Conservation (phyloP, 2,797 vertebrate species). For the Enteromius unitaeniatus region DNA sequence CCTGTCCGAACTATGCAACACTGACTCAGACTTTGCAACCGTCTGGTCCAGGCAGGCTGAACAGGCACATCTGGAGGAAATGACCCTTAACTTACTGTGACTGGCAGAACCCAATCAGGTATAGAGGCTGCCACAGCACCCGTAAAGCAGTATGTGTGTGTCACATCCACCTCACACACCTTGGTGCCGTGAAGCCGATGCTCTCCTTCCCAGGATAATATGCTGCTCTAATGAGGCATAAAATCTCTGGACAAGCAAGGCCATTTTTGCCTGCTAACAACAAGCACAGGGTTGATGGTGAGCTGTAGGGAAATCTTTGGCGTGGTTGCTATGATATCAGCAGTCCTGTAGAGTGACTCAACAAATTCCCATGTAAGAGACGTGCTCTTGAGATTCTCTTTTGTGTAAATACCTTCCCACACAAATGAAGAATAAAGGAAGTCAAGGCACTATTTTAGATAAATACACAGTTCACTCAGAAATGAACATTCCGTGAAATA, state of each 20-base stretch:
- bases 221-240: conserved; percentile 54
- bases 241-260: conserved; percentile 53
- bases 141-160: conserved; percentile 1
- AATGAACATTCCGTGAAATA: background rate
- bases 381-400: conserved; percentile 13
- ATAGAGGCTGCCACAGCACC: conserved; percentile 6
- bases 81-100: conserved; percentile 19
- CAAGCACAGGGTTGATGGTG: background rate
- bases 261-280: conserved; percentile 26
- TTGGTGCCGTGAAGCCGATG: conserved; percentile 9
- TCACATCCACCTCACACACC: conserved; percentile 27
- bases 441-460: background rate
- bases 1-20: background rate
- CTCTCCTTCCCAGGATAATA: conserved; percentile 37
- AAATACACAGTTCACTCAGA: background rate
- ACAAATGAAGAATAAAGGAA: background rate
- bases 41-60: background rate
- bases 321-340: background rate
- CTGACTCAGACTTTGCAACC: background rate
- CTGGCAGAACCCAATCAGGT: background rate
- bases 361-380: conserved; percentile 26
- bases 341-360: conserved; percentile 22
- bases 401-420: background rate
- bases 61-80: conserved; percentile 10
- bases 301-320: conserved; percentile 17